phyloP scores from a whole-genome alignment of 2,797 vertebrate genomes.

The Nannoperca obscura region DNA sequence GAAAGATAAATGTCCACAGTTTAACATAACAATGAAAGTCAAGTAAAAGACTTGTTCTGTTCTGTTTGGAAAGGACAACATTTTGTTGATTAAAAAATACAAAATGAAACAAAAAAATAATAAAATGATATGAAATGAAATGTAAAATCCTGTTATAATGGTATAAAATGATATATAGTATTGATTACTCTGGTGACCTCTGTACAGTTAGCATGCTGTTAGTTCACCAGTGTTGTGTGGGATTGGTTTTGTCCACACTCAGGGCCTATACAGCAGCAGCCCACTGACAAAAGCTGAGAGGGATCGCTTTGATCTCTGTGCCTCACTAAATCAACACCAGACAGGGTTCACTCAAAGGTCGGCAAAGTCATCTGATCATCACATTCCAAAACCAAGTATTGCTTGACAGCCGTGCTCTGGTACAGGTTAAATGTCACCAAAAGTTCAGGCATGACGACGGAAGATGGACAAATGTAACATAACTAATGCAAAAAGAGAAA shows the following conservation, averaged over 20 bases:
- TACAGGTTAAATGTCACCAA: conserved; percentile 80
- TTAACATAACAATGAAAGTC: conserved; percentile 78
- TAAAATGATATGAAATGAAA: too few relatives aligned
- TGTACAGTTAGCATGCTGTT: conserved; percentile 43
- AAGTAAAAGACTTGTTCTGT: conserved; percentile 71
- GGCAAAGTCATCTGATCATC: conserved; percentile 85
- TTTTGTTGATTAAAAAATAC: not conserved
- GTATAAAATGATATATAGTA: conserved; percentile 1
- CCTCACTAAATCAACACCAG: conserved; percentile 88
- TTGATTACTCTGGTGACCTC: conserved; percentile 45
- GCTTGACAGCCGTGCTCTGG: conserved; percentile 75
- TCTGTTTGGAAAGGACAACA: not conserved
- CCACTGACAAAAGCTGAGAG: conserved; percentile 74
- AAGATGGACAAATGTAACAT: conserved; percentile 70
- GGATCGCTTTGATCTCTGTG: conserved; percentile 83
- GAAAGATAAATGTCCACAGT: conserved; percentile 76
- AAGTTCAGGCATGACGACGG: conserved; percentile 73
- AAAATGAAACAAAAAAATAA: not conserved
- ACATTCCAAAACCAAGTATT: conserved; percentile 83
- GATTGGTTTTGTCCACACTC: conserved; percentile 76
- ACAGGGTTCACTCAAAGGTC: conserved; percentile 87
- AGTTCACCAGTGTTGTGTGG: conserved; percentile 54
- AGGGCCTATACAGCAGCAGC: conserved; percentile 57
- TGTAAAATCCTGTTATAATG: not conserved
- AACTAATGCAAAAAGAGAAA: conserved; percentile 25